Evolutionary conservation across 1,140 invertebrate genomes (phyloP), one percentile per base, ranked within the genome.

Genomic region (Chironomus striatipennis): DNA sequence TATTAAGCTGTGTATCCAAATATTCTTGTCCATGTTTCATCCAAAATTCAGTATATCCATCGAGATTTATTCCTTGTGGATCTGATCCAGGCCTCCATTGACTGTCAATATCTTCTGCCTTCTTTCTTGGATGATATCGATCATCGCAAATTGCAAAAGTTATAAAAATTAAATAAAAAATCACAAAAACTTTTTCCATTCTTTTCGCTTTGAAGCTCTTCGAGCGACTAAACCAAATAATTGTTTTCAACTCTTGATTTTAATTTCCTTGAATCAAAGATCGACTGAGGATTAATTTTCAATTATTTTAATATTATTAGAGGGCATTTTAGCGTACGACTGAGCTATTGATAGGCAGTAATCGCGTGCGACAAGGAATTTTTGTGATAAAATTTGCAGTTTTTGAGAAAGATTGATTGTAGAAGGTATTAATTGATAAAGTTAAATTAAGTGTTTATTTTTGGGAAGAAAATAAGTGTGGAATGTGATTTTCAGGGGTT

Each of bases 41-140:
- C 82, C 82, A 83, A 24, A 79, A 82, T 34, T 75, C 74, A 20
- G 77, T 77, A 5, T 79, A 77, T 43, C 84, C 82, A 2, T 81
- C 84, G 7, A 47, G 43, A 47, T 2, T 47, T 47, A 47, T 47
- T 47, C 43, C 43, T 47, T 10, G 15, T 47, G 43, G 43, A 47
- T 47, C 43, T 10, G 15, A 15, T 3, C 43, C 43, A 47, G 24
- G 24, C 5, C 15, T 47, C 15, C 43, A 10, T 47, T 47, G 43
- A 1, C 9, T 8, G 1, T 47, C 43, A 47, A 47, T 47, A 3
- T 47, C 43, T 8, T 47, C 43, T 4, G 2, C 7, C 1, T 9
- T 2, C 43, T 47, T 47, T 2, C 43, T 9, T 47, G 43, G 43
- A 47, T 47, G 43, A 47, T 3, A 47, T 10, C 43, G 43, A 47